Evolutionary conservation across 1,140 invertebrate genomes (phyloP).

Genomic region (Homarus americanus): DNA sequence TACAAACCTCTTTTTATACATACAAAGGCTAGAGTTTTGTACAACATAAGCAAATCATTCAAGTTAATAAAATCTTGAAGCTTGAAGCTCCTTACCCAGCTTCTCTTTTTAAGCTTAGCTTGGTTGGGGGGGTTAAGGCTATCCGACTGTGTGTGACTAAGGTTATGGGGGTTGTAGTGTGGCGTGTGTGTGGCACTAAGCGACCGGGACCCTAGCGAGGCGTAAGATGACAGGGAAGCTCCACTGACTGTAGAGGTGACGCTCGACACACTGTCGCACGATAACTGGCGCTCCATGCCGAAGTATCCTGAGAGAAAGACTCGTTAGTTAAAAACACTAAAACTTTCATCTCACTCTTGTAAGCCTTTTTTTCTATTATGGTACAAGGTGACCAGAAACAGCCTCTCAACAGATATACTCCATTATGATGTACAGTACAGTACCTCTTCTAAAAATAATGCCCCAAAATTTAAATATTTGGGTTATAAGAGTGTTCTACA

Average conservation of each 20-base stretch:
- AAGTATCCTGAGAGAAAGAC: conserved; percentile 52
- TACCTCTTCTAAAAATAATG: no score
- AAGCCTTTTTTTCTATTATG: no score
- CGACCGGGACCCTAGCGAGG: conserved; percentile 39
- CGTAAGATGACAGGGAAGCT: conserved; percentile 50
- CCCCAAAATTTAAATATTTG: no score
- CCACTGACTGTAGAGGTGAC: conserved; percentile 68
- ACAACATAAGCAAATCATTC: background rate
- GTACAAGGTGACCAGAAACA: no score
- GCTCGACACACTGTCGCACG: conserved; percentile 73
- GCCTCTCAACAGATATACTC: no score
- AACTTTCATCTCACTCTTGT: no score
- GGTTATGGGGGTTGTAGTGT: conserved; percentile 31
- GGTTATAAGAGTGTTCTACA: no score
- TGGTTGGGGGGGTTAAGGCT: background rate
- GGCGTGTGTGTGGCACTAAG: conserved; percentile 25
- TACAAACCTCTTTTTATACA: conserved; percentile 14
- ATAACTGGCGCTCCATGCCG: conserved; percentile 62
- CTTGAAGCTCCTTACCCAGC: conserved; percentile 64
- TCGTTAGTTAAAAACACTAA: no score
- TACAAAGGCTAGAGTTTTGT: background rate
- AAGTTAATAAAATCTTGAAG: conserved; percentile 9
- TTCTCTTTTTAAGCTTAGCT: conserved; percentile 68
- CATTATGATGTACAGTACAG: no score
- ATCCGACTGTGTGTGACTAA: background rate